A percentile compares a stretch with the other conserved stretches of the same genome.
Conservation (phyloP, 2,888 invertebrate genomes). For the Deilephila elpenor region DNA sequence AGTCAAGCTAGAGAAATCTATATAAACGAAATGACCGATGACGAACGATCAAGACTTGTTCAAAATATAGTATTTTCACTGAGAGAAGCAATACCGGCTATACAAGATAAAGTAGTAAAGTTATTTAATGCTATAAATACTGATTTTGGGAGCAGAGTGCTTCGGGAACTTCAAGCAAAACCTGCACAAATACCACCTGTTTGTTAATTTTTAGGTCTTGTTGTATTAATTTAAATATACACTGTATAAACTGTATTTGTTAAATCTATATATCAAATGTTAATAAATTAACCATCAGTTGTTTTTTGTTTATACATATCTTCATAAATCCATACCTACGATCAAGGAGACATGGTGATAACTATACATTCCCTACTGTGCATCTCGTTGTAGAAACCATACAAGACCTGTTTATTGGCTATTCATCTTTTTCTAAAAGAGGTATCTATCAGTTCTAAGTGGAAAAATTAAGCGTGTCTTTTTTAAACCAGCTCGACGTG, state of each 20-base stretch:
- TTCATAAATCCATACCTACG: no score
- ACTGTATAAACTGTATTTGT: background rate
- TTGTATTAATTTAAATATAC: background rate
- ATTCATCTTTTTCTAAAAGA: no score
- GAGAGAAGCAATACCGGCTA: background rate
- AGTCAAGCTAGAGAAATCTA: constrained; percentile 92
- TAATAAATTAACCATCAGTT: no score
- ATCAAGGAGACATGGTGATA: no score
- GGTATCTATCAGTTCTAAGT: no score
- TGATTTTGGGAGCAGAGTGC: constrained; percentile 16
- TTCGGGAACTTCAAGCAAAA: background rate
- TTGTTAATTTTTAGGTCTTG: background rate
- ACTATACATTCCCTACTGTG: no score
- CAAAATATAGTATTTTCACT: constrained; percentile 11
- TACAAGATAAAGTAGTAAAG: constrained; percentile 15
- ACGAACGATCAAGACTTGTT: constrained; percentile 76
- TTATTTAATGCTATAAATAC: constrained; percentile 8
- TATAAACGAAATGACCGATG: constrained; percentile 88
- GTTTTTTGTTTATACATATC: no score
- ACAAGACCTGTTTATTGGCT: no score
- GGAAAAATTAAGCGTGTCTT: no score
- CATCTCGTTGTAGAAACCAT: no score
- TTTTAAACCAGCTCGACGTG: no score
- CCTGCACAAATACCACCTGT: background rate
- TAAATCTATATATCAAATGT: background rate